Evolutionary conservation across 2,113 vertebrate species (phyloP), one percentile per base, ranked within the genome.

Genomic region (Chaetodon trifascialis): DNA sequence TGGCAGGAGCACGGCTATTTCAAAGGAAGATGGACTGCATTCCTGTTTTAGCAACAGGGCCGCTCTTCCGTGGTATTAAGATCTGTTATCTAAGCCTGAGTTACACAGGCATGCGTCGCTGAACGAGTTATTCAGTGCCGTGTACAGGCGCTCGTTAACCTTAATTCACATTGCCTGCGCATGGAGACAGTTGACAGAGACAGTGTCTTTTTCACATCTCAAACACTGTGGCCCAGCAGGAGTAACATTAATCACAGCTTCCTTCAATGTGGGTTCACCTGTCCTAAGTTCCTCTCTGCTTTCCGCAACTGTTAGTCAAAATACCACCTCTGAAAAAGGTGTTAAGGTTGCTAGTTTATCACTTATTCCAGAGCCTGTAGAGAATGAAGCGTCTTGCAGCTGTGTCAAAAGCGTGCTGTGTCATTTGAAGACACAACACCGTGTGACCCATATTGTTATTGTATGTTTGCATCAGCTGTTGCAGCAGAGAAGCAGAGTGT

Each of bases 381-480:
- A 30, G 3, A 30, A 30, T 30, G 4, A 10, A 23, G 10, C 11
- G 11, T 40, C 36, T 11, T 60, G 16, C 15, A 60, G 58, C 58
- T 60, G 30, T 19, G 30, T 38, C 58, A 60, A 30, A 60, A 17
- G 2, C 58, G 3, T 36, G 59, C 17, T 5, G 17, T 17, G 3
- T 38, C 17, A 59, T 14, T 6, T 19, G n/a, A 14, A 42, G 38
- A 42, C 51, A 38, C 62, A 67, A 42, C 49, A 11, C 36, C 34
- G 14, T 38, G 16, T 42, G 49, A 73, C n/a, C 8, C 12, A 9
- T 34, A 19, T 36, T 79, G 46, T 52, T 44, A 23, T 11, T 55
- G n/a, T 25, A 25, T 17, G 60, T 75, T 23, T 78, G 44, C 11
- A 71, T 66, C 15, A 84, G 46, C 49, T 60, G 65, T 21, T 49